phyloP scores from a whole-genome alignment of 2,797 vertebrate genomes.

The Oreonectes daqikongensis region DNA sequence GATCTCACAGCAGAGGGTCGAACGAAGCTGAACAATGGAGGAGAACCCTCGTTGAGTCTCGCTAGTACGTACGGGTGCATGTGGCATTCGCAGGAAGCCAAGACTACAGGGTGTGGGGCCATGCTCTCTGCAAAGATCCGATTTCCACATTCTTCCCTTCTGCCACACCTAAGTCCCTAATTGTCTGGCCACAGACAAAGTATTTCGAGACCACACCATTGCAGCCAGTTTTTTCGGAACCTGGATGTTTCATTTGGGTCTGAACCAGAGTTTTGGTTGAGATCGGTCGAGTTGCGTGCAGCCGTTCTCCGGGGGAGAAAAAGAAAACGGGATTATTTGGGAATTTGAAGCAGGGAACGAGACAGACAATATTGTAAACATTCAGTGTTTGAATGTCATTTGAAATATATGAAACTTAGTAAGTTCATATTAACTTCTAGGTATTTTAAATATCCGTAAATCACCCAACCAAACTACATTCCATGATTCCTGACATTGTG shows the following conservation, averaged over 20 bases:
- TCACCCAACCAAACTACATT: not conserved
- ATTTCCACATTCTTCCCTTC: conserved; percentile 83
- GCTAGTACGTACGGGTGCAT: conserved; percentile 48
- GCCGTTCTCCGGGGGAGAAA: conserved; percentile 58
- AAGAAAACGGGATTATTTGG: conserved; percentile 58
- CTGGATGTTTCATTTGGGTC: conserved; percentile 78
- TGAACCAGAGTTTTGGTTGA: conserved; percentile 70
- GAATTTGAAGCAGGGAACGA: not conserved
- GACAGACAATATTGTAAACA: not conserved
- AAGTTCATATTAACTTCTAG: not conserved
- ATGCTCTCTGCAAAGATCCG: conserved; percentile 68
- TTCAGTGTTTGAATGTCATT: not conserved
- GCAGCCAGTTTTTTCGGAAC: conserved; percentile 74
- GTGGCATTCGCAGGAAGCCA: conserved; percentile 61
- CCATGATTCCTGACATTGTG: not conserved
- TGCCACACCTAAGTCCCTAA: conserved; percentile 84
- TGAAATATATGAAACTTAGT: not conserved
- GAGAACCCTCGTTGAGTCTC: conserved; percentile 51
- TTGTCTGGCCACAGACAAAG: conserved; percentile 82
- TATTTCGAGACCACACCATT: conserved; percentile 78
- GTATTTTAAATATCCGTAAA: not conserved
- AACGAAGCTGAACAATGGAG: conserved; percentile 59
- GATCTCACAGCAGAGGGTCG: conserved; percentile 41
- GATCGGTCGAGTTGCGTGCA: conserved; percentile 59
- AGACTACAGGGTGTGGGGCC: conserved; percentile 77